Percentiles rank a stretch among this genome's conserved stretches.
phyloP scores from a whole-genome alignment of 2,113 vertebrate species.

The Bos taurus region ARS-UCD2.0 NC_037332.1:42557501-42558000 shows the following conservation, averaged over 20 bases:
- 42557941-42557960: background rate
- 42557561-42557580: background rate
- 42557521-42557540: no score
- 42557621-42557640: background rate
- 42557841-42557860: background rate
- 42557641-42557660: background rate
- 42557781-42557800: background rate
- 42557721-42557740: background rate
- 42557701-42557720: background rate
- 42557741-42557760: background rate
- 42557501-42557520: no score
- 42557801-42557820: background rate
- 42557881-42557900: background rate
- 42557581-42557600: background rate
- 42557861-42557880: background rate
- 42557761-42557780: rapidly evolving
- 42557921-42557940: background rate
- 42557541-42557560: background rate
- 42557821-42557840: background rate
- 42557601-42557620: no score
- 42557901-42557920: background rate
- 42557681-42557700: background rate
- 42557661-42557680: background rate
- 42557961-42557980: background rate
- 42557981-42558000: no score